Percentiles rank a stretch among this genome's conserved stretches.
These are phyloP conservation scores for Nothocercus nigrocapillus DNA, from an alignment of 2,113 vertebrate genomes.

Conservation along the genomic window DNA sequence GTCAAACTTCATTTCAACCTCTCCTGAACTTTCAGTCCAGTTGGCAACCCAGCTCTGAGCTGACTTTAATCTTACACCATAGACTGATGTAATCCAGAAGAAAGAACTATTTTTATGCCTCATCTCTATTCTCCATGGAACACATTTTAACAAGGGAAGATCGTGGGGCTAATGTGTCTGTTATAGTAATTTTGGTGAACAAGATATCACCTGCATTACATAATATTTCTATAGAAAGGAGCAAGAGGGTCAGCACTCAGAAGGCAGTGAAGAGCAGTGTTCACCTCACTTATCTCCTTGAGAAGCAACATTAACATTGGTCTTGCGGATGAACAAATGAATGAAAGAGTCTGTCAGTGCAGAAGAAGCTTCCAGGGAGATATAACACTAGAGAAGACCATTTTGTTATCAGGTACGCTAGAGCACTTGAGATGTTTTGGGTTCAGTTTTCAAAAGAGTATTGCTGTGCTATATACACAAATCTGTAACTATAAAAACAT, in stretches of 20 bases:
- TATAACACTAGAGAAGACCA: background rate
- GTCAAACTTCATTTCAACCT: background rate
- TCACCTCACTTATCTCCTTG: background rate
- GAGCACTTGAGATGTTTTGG: background rate
- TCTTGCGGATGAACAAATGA: background rate
- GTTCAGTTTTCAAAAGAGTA: background rate
- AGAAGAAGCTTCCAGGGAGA: slow-evolving; percentile 1
- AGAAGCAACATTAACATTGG: background rate
- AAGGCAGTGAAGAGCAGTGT: background rate
- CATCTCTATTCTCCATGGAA: background rate
- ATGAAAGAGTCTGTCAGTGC: background rate
- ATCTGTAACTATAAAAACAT: background rate
- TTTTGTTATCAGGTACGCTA: background rate
- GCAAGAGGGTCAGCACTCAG: background rate
- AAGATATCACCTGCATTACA: background rate
- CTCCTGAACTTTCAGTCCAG: background rate
- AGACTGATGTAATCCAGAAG: background rate
- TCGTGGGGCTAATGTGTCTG: background rate
- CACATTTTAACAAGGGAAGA: background rate
- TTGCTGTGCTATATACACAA: background rate
- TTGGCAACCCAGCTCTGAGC: background rate
- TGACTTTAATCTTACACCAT: background rate
- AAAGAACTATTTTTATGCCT: background rate
- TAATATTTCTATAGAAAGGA: background rate
- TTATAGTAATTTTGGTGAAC: background rate